Base-by-base conservation (phyloP, 2,888 invertebrate species). In the Noctua janthina region DNA sequence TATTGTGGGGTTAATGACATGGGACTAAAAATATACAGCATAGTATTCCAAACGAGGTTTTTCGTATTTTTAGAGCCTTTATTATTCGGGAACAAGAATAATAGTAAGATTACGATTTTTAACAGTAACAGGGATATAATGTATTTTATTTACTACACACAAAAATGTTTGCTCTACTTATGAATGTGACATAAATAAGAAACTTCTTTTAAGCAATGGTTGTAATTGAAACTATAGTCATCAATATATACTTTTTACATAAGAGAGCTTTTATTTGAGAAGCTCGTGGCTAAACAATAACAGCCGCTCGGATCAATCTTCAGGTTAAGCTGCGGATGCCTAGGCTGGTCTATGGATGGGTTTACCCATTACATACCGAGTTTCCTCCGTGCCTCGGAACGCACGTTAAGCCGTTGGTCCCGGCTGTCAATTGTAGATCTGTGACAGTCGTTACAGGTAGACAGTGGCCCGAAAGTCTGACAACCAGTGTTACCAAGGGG, bases 1-100 rank as follows among this genome's bases (percentile, higher is more conserved):
- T 84, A 82, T 78, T 79, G 72, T 74, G 74, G 74, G 89, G 89
- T 85, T 87, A 89, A 85, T 70, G 89, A 89, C 89, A 75, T 80
- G 23, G 1, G 59, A 70, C 87, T 87, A 89, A 87, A 89, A 90
- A 90, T 90, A 89, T 78, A 70, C 81, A 62, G 79, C 72, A 81
- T 83, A 85, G 84, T 82, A 81, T 78, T 81, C 74, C 59, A 68
- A 39, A 76, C 59, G 67, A 82, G 73, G 59, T 78, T 83, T 87
- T 85, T 84, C 23, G 66, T 72, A 64, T 59, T 83, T 89, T 84
- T 79, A 89, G 78, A 79, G 51, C 49, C 75, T 78, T 82, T 69
- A 81, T 81, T 59, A 78, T 74, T 79, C 43, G 76, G 68, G 67
- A 81, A 77, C 70, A 70, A 70, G 59, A 74, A 76, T 84, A 66